Percentiles rank a stretch among this genome's conserved stretches.
These are phyloP conservation scores for Glossophaga mutica DNA, from an alignment of 2,797 vertebrate genomes.

Conservation along the genomic window DNA sequence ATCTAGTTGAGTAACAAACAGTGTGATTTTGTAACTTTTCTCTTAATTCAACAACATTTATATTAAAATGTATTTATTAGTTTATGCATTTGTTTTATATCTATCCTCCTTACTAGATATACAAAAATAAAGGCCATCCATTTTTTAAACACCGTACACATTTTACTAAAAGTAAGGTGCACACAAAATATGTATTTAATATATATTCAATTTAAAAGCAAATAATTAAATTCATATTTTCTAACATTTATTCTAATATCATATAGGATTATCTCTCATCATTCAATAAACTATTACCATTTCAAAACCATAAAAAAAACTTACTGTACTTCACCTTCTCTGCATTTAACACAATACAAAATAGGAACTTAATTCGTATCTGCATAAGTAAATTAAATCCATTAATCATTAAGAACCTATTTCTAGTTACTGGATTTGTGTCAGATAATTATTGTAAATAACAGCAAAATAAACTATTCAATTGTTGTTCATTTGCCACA, in stretches of 20 bases:
- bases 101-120: background rate
- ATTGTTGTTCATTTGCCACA: background rate
- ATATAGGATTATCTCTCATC: background rate
- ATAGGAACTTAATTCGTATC: background rate
- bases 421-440: constrained; percentile 6
- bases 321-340: background rate
- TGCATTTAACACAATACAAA: background rate
- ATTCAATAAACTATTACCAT: background rate
- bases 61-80: background rate
- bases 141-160: background rate
- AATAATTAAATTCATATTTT: background rate
- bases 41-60: background rate
- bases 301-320: background rate
- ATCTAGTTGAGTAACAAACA: background rate
- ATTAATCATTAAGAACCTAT: background rate
- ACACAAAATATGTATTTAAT: background rate
- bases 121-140: background rate
- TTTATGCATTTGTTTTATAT: background rate
- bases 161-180: background rate
- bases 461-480: background rate
- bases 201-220: background rate
- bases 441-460: background rate
- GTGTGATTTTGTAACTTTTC: background rate
- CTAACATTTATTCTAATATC: background rate
- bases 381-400: background rate